These are phyloP conservation scores for Lasius platythorax DNA, from an alignment of 2,888 invertebrate species.

Conservation along the genomic window DNA sequence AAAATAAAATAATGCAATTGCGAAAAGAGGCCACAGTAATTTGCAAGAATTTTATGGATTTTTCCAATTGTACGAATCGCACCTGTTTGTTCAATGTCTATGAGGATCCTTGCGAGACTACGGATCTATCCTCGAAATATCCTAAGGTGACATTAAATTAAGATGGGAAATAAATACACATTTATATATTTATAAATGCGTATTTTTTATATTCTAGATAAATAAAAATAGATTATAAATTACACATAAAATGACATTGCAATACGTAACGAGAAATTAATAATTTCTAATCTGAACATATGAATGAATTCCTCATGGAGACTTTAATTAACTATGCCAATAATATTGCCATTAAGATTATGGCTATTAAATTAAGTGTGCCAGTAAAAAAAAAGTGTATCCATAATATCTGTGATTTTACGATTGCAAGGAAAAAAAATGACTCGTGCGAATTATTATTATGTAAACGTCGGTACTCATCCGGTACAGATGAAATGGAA, in stretches of 20 bases:
- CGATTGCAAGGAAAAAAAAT: neutral
- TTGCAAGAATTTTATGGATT: conserved; percentile 66
- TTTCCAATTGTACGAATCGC: conserved; percentile 69
- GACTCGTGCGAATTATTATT: neutral
- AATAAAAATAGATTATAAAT: neutral
- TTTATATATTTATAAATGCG: neutral
- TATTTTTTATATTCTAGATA: neutral
- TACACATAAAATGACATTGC: neutral
- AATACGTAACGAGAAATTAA: neutral
- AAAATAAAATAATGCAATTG: conserved; percentile 59
- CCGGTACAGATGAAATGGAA: neutral
- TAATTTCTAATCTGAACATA: neutral
- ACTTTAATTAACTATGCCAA: neutral
- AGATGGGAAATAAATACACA: neutral
- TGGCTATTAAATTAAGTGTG: neutral
- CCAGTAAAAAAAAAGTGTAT: neutral
- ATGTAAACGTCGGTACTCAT: neutral
- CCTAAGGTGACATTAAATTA: conserved; percentile 71
- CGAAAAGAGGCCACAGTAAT: conserved; percentile 68
- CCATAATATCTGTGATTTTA: neutral
- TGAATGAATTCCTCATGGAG: neutral
- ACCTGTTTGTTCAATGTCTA: conserved; percentile 80
- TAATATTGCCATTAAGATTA: neutral
- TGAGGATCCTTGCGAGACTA: conserved; percentile 82
- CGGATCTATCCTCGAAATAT: conserved; percentile 75